Evolutionary conservation across 2,888 invertebrate genomes (phyloP).

Genomic region (Lagria hirta): DNA sequence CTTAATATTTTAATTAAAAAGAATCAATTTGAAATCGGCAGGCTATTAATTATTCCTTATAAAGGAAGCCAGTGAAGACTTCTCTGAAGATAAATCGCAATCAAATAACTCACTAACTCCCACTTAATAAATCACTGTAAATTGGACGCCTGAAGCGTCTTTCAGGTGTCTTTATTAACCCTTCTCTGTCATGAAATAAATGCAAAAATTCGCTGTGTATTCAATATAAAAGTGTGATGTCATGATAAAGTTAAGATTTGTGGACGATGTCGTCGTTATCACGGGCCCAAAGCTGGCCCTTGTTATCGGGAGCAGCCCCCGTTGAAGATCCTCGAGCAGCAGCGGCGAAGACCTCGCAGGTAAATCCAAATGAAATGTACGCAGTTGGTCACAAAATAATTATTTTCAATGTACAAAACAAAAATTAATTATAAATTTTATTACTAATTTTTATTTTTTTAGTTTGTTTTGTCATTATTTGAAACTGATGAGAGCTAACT

Average conservation of each 20-base stretch:
- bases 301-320: conserved; percentile 55
- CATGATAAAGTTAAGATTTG: conserved; percentile 17
- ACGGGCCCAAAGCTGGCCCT: conserved; percentile 58
- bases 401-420: no score
- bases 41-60: no score
- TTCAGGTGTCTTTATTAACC: conserved; percentile 16
- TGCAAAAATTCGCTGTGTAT: conserved; percentile 11
- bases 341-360: conserved; percentile 43
- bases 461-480: no score
- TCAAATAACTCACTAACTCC: conserved; percentile 1
- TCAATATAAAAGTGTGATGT: conserved; percentile 18
- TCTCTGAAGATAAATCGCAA: conserved; percentile 13
- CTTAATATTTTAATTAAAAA: no score
- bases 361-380: no score
- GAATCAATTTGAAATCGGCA: no score
- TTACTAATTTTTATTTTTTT: no score
- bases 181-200: conserved; percentile 2
- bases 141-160: conserved; percentile 11
- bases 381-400: no score
- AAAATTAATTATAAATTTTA: no score
- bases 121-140: conserved; percentile 12
- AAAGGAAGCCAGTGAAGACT: conserved; percentile 6
- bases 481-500: no score
- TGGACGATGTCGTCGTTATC: conserved; percentile 53
- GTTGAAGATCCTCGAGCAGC: conserved; percentile 55